Base-by-base conservation (phyloP, 2,113 vertebrate genomes). In the Zosterops lateralis region DNA sequence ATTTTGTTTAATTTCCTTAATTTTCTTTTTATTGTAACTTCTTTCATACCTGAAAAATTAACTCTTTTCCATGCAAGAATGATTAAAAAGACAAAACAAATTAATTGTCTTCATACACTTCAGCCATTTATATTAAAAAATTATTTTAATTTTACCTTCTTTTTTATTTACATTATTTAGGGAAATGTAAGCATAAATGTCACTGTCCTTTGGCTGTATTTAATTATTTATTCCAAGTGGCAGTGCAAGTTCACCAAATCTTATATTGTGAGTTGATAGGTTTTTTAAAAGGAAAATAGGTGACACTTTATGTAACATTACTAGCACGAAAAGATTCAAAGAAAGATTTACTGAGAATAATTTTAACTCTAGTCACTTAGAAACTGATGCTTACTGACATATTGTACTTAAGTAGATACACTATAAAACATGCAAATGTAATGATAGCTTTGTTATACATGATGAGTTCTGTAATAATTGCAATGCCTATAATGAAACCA, bases 291-390 rank as follows among this genome's bases (percentile, higher is more conserved):
- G 95, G 74, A 60, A 45, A 62, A 94, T 78, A 85, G 25, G 71
- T 97, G 92, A 92, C 73, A 93, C 7, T 76, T 61, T 40, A 77
- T 75, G 77, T 53, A 94, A 75, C 38, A 78, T 96, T 95, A 95
- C 94, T 96, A 97, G 38, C 87, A 89, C 4, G 93, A 93, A 95
- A 94, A 50, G n/a, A 92, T 60, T 87, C 44, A 58, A 16, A 34
- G 31, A 79, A 92, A 94, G 70, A 96, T 96, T 97, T 97, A 81
- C 74, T 91, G 74, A 91, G 78, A 95, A 95, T 91, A 19, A 96
- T 96, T 97, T 97, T 96, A 89, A 94, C 78, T 96, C 74, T 95
- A 97, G 87, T 95, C 94, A 93, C 72, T 96, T 91, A 95, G 95
- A 94, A 96, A 24, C 44, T 94, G 91, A 95, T 95, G 84, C 40